Conservation (phyloP, 2,797 vertebrate genomes). For the Scolopax rusticola region DNA sequence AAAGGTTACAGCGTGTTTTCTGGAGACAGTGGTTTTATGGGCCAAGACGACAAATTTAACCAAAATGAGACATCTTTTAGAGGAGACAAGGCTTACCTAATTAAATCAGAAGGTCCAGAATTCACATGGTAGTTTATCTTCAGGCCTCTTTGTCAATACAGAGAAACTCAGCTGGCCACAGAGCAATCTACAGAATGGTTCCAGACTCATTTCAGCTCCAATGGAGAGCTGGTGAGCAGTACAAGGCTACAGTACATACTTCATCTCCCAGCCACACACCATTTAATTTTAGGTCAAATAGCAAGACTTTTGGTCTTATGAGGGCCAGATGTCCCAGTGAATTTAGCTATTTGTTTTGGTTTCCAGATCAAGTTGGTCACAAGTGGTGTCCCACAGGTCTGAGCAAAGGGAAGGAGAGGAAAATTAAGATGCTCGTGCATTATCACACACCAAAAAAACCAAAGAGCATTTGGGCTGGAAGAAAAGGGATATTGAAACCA, state of each 20-base stretch:
- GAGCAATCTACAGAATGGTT: background rate
- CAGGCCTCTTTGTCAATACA: background rate
- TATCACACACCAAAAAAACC: background rate
- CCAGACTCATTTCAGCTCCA: background rate
- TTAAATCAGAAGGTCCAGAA: background rate
- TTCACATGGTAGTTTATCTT: background rate
- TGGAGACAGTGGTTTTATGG: background rate
- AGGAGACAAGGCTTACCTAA: background rate
- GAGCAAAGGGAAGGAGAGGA: background rate
- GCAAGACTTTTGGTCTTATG: background rate
- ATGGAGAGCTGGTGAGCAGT: background rate
- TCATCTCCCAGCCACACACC: background rate
- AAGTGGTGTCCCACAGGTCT: background rate
- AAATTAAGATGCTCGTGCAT: background rate
- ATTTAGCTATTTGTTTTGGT: background rate
- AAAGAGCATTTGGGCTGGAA: background rate
- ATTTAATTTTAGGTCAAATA: background rate
- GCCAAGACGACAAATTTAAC: background rate
- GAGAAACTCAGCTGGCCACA: background rate
- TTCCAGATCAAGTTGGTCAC: background rate
- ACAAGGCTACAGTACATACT: background rate
- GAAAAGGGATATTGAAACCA: background rate
- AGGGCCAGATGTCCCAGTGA: background rate
- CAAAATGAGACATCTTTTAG: background rate
- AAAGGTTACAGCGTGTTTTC: background rate